Conservation (phyloP, 2,888 invertebrate species). For the Hedychridium roseum region DNA sequence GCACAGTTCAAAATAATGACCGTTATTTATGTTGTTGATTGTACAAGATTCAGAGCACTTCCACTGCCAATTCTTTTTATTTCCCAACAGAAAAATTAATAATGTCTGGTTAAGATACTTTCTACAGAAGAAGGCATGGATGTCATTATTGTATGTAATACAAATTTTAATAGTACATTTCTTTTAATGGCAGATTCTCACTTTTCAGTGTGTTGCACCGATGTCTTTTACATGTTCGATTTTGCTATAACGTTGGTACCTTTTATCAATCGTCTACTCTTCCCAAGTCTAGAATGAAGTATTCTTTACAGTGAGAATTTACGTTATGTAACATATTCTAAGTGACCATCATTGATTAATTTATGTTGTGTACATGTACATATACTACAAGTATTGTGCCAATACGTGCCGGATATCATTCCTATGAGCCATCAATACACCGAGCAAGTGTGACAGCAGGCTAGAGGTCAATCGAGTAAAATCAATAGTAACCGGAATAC, state of each 20-base stretch:
- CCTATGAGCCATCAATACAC: too few relatives aligned
- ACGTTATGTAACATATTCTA: not conserved
- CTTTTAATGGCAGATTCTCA: too few relatives aligned
- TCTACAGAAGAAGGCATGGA: not conserved
- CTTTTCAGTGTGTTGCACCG: too few relatives aligned
- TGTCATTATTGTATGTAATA: not conserved
- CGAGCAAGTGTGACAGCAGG: too few relatives aligned
- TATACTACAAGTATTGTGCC: constrained; percentile 33
- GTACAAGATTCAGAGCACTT: constrained; percentile 16
- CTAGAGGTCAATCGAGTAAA: too few relatives aligned
- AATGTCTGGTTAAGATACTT: not conserved
- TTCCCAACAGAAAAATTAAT: not conserved
- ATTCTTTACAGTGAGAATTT: too few relatives aligned
- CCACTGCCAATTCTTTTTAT: constrained; percentile 30
- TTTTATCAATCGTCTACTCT: too few relatives aligned
- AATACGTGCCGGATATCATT: constrained; percentile 53
- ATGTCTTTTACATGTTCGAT: too few relatives aligned
- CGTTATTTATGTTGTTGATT: constrained; percentile 15
- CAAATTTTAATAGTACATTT: too few relatives aligned
- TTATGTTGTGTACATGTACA: not conserved
- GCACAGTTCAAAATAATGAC: constrained; percentile 17
- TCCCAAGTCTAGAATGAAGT: too few relatives aligned
- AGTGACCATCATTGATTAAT: not conserved
- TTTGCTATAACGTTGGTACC: too few relatives aligned
- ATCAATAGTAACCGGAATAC: too few relatives aligned